A percentile compares a stretch with the other conserved stretches of the same genome.
phyloP scores from a whole-genome alignment of 2,113 vertebrate genomes.

The Myrmophylax atrothorax region DNA sequence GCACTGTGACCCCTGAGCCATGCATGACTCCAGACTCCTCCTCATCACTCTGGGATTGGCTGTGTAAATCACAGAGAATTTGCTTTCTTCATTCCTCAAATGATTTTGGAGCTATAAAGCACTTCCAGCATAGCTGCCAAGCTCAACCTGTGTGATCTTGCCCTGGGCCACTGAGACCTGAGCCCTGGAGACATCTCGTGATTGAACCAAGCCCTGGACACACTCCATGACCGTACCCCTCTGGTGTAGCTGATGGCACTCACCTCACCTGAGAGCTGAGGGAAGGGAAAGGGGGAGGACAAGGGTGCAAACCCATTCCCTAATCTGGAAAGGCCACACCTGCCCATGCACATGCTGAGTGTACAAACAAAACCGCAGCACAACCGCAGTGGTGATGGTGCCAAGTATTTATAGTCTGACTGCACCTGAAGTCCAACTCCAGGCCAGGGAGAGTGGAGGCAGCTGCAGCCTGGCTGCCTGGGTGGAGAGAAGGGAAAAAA shows the following conservation, averaged over 20 bases:
- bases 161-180: not conserved
- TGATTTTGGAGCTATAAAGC: constrained; percentile 10
- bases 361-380: not conserved
- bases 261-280: not conserved
- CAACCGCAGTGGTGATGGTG: not conserved
- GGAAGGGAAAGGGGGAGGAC: not conserved
- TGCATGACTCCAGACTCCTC: not conserved
- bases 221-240: rapidly evolving
- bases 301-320: not conserved
- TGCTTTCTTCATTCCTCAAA: not conserved
- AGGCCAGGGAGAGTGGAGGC: not conserved
- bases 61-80: not conserved
- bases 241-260: not conserved
- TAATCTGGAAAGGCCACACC: not conserved
- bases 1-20: not conserved
- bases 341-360: rapidly evolving
- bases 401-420: not conserved
- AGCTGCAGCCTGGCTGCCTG: not conserved
- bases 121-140: constrained; percentile 11
- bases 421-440: not conserved
- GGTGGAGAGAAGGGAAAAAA: not conserved
- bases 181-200: not conserved
- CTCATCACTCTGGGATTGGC: not conserved
- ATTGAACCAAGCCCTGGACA: not conserved
- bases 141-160: not conserved